Base-by-base conservation (phyloP, 1,140 invertebrate genomes). In the Anastatus disparis region DNA sequence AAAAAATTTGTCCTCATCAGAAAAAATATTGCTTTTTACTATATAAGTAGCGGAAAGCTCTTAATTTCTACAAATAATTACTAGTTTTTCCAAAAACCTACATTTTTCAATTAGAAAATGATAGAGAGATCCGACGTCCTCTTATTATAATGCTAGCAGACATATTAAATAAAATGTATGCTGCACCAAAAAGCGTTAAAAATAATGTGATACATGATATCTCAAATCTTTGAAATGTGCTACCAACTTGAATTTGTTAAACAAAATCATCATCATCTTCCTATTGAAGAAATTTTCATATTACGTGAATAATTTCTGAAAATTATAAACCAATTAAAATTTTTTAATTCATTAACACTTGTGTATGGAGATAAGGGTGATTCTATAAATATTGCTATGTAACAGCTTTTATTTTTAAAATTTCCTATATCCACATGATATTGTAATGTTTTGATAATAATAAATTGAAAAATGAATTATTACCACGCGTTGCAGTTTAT, bases 261-360 rank as follows among this genome's bases (percentile, higher is more conserved):
- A 74, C 12, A 46, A 71, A 63, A 26, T 81, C 75, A 8, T 73
- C 40, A 55, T 77, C 40, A 24, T 73, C 75, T 52, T 75, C 50
- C 81, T 82, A 70, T 76, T 74, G 74, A 61, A 67, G 48, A 26
- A 71, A 50, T 61, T 50, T 17, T n/a, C 56, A 42, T 58, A n/a
- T n/a, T n/a, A n/a, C n/a, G n/a, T n/a, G n/a, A n/a, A n/a, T n/a
- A n/a, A n/a, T n/a, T n/a, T n/a, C n/a, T n/a, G n/a, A n/a, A n/a
- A n/a, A n/a, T n/a, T n/a, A n/a, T n/a, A 13, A 79, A 70, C 70
- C 87, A 83, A 53, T 84, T 82, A 12, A 90, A 74, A 65, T 90
- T 87, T 35, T 84, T 84, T 58, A 90, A 74, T 76, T 91, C 87
- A 78, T 90, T 88, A 4, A 85, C 82, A 79, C 89, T 89, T 13